Evolutionary conservation across 2,113 vertebrate genomes (phyloP).

Genomic region (Laticauda colubrina): DNA sequence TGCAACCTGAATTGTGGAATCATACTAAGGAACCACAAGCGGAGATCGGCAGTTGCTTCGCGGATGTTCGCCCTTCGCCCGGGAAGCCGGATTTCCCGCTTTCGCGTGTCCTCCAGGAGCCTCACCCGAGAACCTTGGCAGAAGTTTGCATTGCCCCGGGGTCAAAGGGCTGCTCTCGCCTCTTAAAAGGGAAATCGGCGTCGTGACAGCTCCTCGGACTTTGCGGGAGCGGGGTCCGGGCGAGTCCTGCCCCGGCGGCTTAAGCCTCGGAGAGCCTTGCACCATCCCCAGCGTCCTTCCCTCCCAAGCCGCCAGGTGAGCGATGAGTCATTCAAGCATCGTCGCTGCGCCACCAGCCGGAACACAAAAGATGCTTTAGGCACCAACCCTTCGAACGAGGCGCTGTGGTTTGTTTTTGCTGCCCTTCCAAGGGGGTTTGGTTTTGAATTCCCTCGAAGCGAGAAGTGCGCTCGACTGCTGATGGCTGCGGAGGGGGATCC

Average conservation of each 20-base stretch:
- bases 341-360: constrained; percentile 6
- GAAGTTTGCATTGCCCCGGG: constrained; percentile 37
- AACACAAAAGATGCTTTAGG: not conserved
- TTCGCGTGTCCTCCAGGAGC: not conserved
- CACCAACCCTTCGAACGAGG: not conserved
- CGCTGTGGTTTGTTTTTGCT: not conserved
- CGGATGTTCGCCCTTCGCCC: not conserved
- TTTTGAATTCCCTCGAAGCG: constrained; percentile 16
- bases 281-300: not conserved
- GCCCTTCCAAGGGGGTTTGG: not conserved
- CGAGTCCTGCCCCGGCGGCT: not conserved
- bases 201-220: constrained; percentile 13
- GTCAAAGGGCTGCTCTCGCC: constrained; percentile 6
- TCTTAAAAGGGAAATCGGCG: constrained; percentile 22
- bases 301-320: constrained; percentile 54
- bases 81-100: constrained; percentile 6
- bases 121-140: constrained; percentile 23
- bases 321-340: constrained; percentile 37
- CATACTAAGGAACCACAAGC: too few species aligned
- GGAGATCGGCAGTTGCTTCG: not conserved
- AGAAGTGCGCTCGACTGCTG: constrained; percentile 40
- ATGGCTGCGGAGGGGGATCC: constrained; percentile 27
- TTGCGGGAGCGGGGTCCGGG: constrained; percentile 18
- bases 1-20: not conserved
- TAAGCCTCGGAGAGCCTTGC: constrained; percentile 30